A percentile compares a stretch with the other conserved stretches of the same genome.
These are phyloP conservation scores for Drosophila anomalata DNA, from an alignment of 2,888 invertebrate genomes.

Conservation along the genomic window DNA sequence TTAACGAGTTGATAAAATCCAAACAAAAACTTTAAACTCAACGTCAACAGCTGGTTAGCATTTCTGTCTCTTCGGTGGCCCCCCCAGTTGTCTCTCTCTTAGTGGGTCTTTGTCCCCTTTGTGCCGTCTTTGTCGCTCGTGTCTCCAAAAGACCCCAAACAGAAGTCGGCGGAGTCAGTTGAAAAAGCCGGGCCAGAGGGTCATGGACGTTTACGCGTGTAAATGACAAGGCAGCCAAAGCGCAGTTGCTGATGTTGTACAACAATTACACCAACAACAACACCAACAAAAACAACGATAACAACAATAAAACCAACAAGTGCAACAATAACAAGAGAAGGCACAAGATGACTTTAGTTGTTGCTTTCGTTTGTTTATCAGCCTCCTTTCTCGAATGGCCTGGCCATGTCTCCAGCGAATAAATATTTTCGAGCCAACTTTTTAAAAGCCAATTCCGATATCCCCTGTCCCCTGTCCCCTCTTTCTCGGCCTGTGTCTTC, in stretches of 20 bases:
- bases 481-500: not conserved
- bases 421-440: slow-evolving; percentile 50
- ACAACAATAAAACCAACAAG: not conserved
- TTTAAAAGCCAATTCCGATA: slow-evolving; percentile 39
- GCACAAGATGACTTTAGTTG: slow-evolving; percentile 32
- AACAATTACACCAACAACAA: slow-evolving; percentile 33
- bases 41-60: slow-evolving; percentile 66
- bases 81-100: slow-evolving; percentile 5
- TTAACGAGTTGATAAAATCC: slow-evolving; percentile 52
- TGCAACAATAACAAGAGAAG: not conserved
- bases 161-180: slow-evolving; percentile 32
- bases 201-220: slow-evolving; percentile 76
- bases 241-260: slow-evolving; percentile 34
- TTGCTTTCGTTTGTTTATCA: slow-evolving; percentile 36
- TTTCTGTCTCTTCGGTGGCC: slow-evolving; percentile 12
- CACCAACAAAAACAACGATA: slow-evolving; percentile 13
- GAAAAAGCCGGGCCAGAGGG: slow-evolving; percentile 71
- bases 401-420: slow-evolving; percentile 40
- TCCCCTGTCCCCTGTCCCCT: not conserved
- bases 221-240: slow-evolving; percentile 58
- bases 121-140: slow-evolving; percentile 31
- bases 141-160: not conserved
- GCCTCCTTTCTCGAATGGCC: slow-evolving; percentile 35
- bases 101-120: slow-evolving; percentile 29
- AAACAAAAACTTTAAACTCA: slow-evolving; percentile 56